These are phyloP conservation scores for Peromyscus maniculatus DNA, from an alignment of 2,113 vertebrate species.

Conservation along the genomic window DNA sequence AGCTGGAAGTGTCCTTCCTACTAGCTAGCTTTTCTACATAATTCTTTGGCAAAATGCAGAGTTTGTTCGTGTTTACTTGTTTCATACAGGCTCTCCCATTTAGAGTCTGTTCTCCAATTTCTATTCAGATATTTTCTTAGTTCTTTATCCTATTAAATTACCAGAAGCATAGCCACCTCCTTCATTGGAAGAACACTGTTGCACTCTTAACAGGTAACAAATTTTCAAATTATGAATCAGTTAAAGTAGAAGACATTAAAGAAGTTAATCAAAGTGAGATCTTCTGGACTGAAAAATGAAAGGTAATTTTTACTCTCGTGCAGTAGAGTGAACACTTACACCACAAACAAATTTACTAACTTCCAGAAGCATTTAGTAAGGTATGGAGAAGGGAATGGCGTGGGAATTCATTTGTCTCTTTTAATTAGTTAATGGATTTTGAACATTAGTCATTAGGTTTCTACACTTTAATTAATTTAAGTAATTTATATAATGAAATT, in stretches of 20 bases:
- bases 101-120: constrained; percentile 54
- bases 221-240: constrained; percentile 78
- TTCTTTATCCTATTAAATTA: constrained; percentile 66
- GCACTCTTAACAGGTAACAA: constrained; percentile 83
- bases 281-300: constrained; percentile 79
- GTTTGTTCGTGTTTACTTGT: constrained; percentile 47
- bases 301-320: constrained; percentile 81
- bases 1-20: neutral
- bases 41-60: neutral
- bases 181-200: constrained; percentile 68
- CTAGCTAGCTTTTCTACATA: neutral
- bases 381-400: constrained; percentile 29
- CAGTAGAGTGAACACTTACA: constrained; percentile 79
- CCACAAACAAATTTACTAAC: constrained; percentile 78
- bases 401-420: constrained; percentile 60
- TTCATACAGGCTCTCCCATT: constrained; percentile 28
- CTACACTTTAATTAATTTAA: constrained; percentile 75
- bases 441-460: constrained; percentile 72
- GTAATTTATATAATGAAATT: constrained; percentile 73
- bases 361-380: constrained; percentile 49
- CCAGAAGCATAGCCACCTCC: constrained; percentile 66
- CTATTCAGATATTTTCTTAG: constrained; percentile 61
- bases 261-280: constrained; percentile 82
- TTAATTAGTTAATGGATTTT: constrained; percentile 72
- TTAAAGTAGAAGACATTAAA: constrained; percentile 80